Evolutionary conservation across 2,797 vertebrate species (phyloP), one percentile per base, ranked within the genome.

Genomic region (Ctenosaura bakeri): DNA sequence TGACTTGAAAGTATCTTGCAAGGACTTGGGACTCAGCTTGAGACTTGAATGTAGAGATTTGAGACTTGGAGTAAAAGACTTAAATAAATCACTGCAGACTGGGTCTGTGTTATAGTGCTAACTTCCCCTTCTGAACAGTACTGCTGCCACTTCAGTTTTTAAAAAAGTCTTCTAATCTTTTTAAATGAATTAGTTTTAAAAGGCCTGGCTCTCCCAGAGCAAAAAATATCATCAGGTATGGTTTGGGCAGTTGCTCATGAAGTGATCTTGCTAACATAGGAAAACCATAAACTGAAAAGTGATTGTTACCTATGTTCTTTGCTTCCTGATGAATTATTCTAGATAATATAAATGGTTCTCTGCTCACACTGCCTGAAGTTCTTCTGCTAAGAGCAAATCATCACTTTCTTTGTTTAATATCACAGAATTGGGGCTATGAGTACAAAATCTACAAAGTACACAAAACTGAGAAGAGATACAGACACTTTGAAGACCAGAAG

Each of bases 91-190:
- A 46, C 42, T 46, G 42, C 42, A 46, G 42, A 46, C 42, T 46
- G 59, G 29, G 14, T 79, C 66, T 42, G 69, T 85, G 74, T 79
- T 78, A 85, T 42, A 42, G 38, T 64, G 74, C 35, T 46, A 46
- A 18, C 32, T 32, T 86, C 84, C 32, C 32, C 42, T 86, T 81
- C 66, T 50, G 79, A 62, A 76, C 56, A 76, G 6, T 50, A 32
- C n/a, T 76, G 52, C 85, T 87, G 54, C 38, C 81, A 76, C 24
- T 88, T 54, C 42, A 79, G 52, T 87, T 81, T 83, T 89, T 89
- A 14, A 89, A 85, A 86, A 66, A 86, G 59, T 82, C 38, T 46
- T 62, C 20, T 73, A n/a, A 80, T 80, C 66, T 81, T 73, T 86
- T 32, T 81, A 62, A 81, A 81, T 74, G 77, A 81, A 81, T 86